phyloP scores from a whole-genome alignment of 2,113 vertebrate genomes.

The Eurypyga helias region DNA sequence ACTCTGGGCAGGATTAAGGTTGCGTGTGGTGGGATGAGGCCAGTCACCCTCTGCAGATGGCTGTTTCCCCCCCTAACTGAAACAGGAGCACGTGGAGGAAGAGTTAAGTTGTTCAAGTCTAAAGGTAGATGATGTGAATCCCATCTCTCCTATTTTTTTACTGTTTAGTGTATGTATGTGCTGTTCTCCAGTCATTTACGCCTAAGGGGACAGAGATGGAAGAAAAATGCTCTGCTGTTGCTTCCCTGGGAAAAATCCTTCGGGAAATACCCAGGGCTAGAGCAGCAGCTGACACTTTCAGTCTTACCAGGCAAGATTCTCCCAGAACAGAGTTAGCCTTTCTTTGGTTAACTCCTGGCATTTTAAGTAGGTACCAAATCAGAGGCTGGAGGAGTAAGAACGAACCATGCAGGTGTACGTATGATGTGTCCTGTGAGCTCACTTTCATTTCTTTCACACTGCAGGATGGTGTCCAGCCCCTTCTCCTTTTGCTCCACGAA shows the following conservation, averaged over 20 bases:
- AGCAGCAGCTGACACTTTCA: neutral
- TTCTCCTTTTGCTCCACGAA: neutral
- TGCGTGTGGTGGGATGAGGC: neutral
- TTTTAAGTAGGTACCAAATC: neutral
- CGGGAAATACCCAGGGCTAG: neutral
- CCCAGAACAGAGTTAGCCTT: neutral
- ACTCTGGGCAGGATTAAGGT: neutral
- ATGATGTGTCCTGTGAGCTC: neutral
- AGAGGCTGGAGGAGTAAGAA: neutral
- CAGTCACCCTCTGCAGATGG: neutral
- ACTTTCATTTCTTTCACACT: neutral
- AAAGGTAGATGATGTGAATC: neutral
- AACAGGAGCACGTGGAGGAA: rapidly evolving
- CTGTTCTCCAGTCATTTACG: neutral
- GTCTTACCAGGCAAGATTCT: neutral
- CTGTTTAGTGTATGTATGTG: neutral
- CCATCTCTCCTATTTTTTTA: neutral
- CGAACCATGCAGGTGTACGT: neutral
- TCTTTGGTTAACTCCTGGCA: neutral
- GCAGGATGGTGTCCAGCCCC: neutral
- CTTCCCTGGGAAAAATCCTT: neutral
- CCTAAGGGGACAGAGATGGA: neutral
- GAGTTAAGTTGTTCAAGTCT: neutral
- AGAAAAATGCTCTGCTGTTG: neutral
- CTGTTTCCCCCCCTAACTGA: neutral